These are phyloP conservation scores for Gracilinanus agilis DNA, from an alignment of 2,113 vertebrate genomes.

Conservation along the genomic window DNA sequence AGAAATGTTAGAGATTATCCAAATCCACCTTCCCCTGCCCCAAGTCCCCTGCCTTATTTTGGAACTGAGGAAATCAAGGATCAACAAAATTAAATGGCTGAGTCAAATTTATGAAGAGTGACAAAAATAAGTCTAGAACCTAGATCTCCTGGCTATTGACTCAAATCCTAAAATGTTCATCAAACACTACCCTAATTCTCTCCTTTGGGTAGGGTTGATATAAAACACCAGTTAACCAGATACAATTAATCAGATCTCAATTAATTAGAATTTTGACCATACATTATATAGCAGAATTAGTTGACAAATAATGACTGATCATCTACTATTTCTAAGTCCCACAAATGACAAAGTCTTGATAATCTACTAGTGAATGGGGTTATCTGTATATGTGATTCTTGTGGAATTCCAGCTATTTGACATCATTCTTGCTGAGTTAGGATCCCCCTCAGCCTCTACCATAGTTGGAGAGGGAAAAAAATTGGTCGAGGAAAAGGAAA, in stretches of 20 bases:
- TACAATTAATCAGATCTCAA: not conserved
- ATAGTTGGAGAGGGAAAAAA: not conserved
- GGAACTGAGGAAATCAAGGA: not conserved
- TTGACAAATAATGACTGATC: not conserved
- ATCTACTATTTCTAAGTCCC: not conserved
- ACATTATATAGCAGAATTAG: not conserved
- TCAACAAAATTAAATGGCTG: not conserved
- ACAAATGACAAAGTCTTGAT: not conserved
- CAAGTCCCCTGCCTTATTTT: too few species aligned
- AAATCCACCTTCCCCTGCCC: not conserved
- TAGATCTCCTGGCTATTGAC: not conserved
- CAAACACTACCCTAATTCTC: not conserved
- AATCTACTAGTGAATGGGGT: not conserved
- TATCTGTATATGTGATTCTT: not conserved
- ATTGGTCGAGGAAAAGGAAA: not conserved
- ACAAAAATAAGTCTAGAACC: not conserved
- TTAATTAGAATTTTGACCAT: not conserved
- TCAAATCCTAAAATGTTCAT: not conserved
- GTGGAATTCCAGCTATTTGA: not conserved
- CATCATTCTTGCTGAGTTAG: not conserved
- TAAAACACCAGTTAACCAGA: too few species aligned
- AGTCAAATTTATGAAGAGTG: not conserved
- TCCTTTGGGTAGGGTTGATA: too few species aligned
- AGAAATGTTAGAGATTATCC: not conserved
- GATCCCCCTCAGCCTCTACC: not conserved